A percentile compares a stretch with the other conserved stretches of the same genome.
phyloP scores from a whole-genome alignment of 2,888 invertebrate genomes.

The Callinectes sapidus region DNA sequence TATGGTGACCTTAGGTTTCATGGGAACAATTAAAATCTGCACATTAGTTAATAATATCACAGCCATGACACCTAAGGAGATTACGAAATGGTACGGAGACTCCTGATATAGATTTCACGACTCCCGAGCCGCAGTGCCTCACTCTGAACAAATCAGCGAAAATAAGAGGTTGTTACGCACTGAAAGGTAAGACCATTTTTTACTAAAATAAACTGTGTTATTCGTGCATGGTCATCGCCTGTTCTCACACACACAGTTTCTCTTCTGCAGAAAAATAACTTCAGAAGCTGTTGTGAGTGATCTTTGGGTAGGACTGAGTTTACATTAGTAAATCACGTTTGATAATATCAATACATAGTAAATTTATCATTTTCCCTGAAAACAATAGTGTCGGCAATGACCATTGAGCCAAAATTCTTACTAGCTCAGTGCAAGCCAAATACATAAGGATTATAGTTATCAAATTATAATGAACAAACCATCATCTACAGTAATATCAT shows the following conservation, averaged over 20 bases:
- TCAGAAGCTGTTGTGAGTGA: not conserved
- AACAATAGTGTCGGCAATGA: too few relatives aligned
- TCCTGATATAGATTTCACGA: not conserved
- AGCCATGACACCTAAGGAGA: not conserved
- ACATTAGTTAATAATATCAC: not conserved
- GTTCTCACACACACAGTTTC: not conserved
- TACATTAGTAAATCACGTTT: not conserved
- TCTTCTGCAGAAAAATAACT: not conserved
- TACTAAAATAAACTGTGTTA: not conserved
- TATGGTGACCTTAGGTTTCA: not conserved
- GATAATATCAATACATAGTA: not conserved
- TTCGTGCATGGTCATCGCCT: not conserved
- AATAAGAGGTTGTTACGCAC: not conserved
- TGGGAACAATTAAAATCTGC: not conserved
- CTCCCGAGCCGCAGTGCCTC: not conserved
- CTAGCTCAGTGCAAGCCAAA: too few relatives aligned
- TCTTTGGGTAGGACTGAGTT: not conserved
- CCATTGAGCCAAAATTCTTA: too few relatives aligned
- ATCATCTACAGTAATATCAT: too few relatives aligned
- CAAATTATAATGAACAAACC: too few relatives aligned
- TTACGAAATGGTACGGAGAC: not conserved
- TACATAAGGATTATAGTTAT: too few relatives aligned
- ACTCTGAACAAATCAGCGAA: not conserved
- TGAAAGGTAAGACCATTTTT: not conserved
- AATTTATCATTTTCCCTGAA: too few relatives aligned